Percentiles rank a stretch among this genome's conserved stretches.
These are phyloP conservation scores for Ophiothrix spiculata DNA, from an alignment of 35 echinoderm and acorn worm species.

Conservation along the genomic window DNA sequence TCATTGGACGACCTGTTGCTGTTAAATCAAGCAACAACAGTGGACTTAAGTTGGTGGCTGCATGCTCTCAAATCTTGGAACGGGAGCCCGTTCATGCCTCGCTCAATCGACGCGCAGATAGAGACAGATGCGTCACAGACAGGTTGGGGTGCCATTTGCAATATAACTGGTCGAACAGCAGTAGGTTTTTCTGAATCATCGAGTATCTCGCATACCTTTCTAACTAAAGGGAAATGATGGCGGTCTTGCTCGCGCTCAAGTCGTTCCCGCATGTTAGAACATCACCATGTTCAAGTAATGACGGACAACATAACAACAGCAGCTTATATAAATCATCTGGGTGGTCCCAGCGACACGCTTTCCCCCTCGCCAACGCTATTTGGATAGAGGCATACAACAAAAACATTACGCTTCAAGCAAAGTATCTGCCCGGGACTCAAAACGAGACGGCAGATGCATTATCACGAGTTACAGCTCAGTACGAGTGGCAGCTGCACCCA, in stretches of 20 bases:
- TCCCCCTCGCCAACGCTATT: background rate
- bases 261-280: background rate
- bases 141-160: background rate
- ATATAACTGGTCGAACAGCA: background rate
- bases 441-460: background rate
- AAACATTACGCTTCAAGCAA: background rate
- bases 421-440: background rate
- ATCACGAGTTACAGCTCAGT: background rate
- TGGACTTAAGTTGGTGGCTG: background rate
- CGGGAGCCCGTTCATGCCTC: background rate
- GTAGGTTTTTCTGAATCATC: background rate
- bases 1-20: background rate
- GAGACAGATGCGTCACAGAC: background rate
- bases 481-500: background rate
- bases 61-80: background rate
- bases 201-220: background rate
- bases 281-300: background rate
- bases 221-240: background rate
- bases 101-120: background rate
- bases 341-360: background rate
- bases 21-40: background rate
- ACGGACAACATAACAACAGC: background rate
- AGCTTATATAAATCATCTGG: background rate
- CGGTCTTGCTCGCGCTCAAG: background rate
- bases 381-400: background rate